Evolutionary conservation across 2,888 invertebrate genomes (phyloP).

Genomic region (Anthophora plumipes): DNA sequence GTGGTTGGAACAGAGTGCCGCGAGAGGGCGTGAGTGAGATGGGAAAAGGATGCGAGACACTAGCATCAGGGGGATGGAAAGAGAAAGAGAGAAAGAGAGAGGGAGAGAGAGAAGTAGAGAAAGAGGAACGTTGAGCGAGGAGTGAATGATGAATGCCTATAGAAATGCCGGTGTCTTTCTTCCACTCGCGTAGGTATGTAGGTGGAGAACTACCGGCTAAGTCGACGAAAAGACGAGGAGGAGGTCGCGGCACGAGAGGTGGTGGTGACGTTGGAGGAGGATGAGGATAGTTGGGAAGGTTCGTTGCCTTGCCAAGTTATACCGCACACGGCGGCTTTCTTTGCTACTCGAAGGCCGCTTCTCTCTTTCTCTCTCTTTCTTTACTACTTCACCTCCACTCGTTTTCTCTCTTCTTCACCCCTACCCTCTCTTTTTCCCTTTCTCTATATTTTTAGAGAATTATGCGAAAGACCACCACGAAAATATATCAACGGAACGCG

Average conservation of each 20-base stretch:
- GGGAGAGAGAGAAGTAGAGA: slow-evolving; percentile 23
- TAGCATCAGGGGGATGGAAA: slow-evolving; percentile 15
- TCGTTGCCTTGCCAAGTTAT: slow-evolving; percentile 70
- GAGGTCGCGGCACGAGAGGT: slow-evolving; percentile 65
- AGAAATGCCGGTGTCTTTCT: slow-evolving; percentile 78
- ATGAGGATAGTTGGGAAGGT: slow-evolving; percentile 58
- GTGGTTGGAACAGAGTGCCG: slow-evolving; percentile 43
- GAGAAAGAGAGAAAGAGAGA: slow-evolving; percentile 6
- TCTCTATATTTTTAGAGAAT: slow-evolving; percentile 62
- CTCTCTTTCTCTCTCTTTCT: slow-evolving; percentile 19
- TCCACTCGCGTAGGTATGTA: slow-evolving; percentile 64
- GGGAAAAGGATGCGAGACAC: slow-evolving; percentile 14
- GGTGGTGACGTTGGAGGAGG: slow-evolving; percentile 56
- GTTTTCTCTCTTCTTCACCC: neutral
- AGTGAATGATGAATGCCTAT: slow-evolving; percentile 81
- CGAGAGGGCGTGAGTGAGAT: slow-evolving; percentile 31
- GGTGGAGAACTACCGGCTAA: slow-evolving; percentile 65
- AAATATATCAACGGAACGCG: slow-evolving; percentile 54
- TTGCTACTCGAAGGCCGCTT: slow-evolving; percentile 56
- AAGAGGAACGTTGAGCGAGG: slow-evolving; percentile 67
- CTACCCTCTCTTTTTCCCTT: neutral
- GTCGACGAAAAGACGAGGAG: slow-evolving; percentile 69
- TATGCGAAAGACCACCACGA: slow-evolving; percentile 62
- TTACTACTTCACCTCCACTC: slow-evolving; percentile 55
- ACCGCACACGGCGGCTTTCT: slow-evolving; percentile 59